phyloP scores from a whole-genome alignment of 2,888 invertebrate genomes.

The Agrilus biguttatus region DNA sequence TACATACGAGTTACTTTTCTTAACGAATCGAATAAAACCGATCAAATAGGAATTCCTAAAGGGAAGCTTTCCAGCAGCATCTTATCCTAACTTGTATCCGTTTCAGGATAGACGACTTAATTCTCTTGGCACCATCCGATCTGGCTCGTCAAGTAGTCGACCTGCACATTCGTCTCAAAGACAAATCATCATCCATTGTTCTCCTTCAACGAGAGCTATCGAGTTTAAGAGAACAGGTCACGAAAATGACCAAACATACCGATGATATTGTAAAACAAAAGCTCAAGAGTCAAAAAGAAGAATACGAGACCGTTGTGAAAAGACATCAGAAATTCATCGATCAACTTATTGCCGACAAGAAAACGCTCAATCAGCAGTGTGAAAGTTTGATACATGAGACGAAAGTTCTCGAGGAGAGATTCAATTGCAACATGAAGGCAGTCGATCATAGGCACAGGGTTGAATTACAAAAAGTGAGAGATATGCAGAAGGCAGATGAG shows the following conservation, averaged over 20 bases:
- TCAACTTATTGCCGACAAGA: constrained; percentile 67
- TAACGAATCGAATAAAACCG: neutral
- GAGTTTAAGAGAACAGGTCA: constrained; percentile 37
- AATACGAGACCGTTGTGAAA: constrained; percentile 58
- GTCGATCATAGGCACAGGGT: constrained; percentile 61
- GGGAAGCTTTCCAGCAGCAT: too few species aligned
- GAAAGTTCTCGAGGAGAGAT: constrained; percentile 49
- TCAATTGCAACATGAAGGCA: constrained; percentile 49
- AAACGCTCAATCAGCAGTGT: constrained; percentile 58
- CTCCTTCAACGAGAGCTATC: constrained; percentile 44
- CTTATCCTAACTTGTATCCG: neutral
- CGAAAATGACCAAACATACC: constrained; percentile 27
- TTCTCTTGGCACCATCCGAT: constrained; percentile 42
- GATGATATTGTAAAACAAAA: constrained; percentile 30
- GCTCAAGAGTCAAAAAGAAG: constrained; percentile 46
- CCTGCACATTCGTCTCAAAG: constrained; percentile 43
- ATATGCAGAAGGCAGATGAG: constrained; percentile 64
- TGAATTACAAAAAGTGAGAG: constrained; percentile 59
- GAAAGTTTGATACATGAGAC: constrained; percentile 51
- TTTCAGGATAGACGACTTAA: constrained; percentile 38
- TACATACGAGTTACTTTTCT: neutral
- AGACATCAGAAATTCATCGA: constrained; percentile 75
- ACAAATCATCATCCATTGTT: constrained; percentile 42
- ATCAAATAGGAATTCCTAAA: too few species aligned
- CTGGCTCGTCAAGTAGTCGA: constrained; percentile 47